These are phyloP conservation scores for Heliconius himera DNA, from an alignment of 1,140 invertebrate genomes.

Conservation along the genomic window DNA sequence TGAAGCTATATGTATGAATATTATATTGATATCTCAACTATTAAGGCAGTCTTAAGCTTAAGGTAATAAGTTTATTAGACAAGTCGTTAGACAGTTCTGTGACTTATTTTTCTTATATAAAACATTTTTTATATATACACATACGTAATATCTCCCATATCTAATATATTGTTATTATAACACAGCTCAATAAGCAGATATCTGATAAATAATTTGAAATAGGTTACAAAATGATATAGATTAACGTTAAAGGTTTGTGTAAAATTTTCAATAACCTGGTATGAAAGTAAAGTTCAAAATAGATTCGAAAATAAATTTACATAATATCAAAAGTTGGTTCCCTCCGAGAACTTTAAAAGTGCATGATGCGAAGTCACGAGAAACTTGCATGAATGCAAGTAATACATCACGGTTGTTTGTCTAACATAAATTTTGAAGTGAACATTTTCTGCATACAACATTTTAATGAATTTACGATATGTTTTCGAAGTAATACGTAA, in stretches of 20 bases:
- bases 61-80: no score
- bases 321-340: slow-evolving; percentile 2
- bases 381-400: background rate
- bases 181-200: no score
- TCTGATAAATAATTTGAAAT: no score
- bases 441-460: background rate
- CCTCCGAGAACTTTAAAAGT: slow-evolving; percentile 1
- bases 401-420: slow-evolving; percentile 18
- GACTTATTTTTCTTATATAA: no score
- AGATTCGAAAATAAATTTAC: slow-evolving; percentile 10
- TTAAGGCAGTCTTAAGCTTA: no score
- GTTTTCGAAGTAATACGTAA: background rate
- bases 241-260: background rate
- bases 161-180: no score
- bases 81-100: no score
- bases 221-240: no score
- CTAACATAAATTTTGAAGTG: slow-evolving; percentile 3
- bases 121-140: no score
- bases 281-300: slow-evolving; percentile 1
- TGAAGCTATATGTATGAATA: no score
- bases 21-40: no score
- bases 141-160: no score
- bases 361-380: slow-evolving; percentile 11
- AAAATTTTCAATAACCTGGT: background rate
- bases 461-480: background rate